Conservation (phyloP, 2,797 vertebrate genomes). For the Melopsittacus undulatus region DNA sequence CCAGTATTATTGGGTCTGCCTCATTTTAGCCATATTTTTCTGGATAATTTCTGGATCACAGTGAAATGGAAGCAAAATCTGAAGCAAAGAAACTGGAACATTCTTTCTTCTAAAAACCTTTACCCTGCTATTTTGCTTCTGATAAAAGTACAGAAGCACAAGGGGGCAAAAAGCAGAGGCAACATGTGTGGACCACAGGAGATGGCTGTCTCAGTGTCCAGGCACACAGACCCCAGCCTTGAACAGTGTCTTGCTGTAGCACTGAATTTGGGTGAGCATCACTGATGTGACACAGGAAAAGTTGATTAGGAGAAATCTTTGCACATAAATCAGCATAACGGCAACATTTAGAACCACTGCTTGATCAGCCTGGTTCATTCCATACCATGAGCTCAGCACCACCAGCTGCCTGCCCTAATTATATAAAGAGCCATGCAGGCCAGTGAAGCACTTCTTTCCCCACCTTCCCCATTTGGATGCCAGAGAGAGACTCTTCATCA, state of each 20-base stretch:
- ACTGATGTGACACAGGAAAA: background rate
- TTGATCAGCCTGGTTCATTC: background rate
- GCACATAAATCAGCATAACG: background rate
- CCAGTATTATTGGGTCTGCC: background rate
- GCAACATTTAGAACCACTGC: background rate
- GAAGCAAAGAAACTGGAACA: background rate
- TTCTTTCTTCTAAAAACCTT: background rate
- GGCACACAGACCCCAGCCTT: background rate
- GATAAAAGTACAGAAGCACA: background rate
- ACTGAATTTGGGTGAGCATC: background rate
- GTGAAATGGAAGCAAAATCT: background rate
- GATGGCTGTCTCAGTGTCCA: background rate
- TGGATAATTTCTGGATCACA: background rate
- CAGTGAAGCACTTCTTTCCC: background rate
- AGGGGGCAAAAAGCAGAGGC: background rate
- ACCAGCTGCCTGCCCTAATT: background rate
- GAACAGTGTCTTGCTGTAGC: background rate
- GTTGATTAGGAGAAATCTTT: background rate
- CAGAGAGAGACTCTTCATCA: too few relatives aligned
- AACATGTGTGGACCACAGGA: rapidly evolving
- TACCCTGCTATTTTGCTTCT: background rate
- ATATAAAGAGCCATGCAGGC: rapidly evolving
- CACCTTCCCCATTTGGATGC: too few relatives aligned
- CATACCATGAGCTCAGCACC: background rate
- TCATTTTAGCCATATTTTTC: background rate